phyloP scores from a whole-genome alignment of 2,888 invertebrate genomes.

The Sinelater perroti region DNA sequence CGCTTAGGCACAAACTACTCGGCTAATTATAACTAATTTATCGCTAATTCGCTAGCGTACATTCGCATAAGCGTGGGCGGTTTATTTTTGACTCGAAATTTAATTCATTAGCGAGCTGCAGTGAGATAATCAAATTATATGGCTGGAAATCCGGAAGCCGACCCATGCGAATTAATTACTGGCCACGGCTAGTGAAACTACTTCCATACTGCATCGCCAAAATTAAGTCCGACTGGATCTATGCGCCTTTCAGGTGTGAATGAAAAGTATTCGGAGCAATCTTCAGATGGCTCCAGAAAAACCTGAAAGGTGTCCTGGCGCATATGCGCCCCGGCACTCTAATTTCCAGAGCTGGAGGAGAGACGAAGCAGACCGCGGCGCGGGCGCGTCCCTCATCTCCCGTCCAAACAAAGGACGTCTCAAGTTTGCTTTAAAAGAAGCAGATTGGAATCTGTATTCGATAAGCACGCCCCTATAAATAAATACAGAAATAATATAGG shows the following conservation, averaged over 20 bases:
- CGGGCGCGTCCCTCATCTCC: conserved; percentile 10
- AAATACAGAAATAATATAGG: conserved; percentile 55
- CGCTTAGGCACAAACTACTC: too few relatives aligned
- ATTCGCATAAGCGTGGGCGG: too few relatives aligned
- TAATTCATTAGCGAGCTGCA: too few relatives aligned
- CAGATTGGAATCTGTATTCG: conserved; percentile 48
- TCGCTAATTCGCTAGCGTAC: too few relatives aligned
- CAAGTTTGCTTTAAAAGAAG: conserved; percentile 43
- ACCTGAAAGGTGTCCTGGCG: conserved; percentile 26
- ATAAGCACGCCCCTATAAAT: conserved; percentile 52
- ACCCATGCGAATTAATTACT: too few relatives aligned
- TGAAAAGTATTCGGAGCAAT: conserved; percentile 23
- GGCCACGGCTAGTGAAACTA: too few relatives aligned
- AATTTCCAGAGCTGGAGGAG: too few relatives aligned
- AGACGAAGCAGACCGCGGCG: not conserved
- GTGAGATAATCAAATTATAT: too few relatives aligned
- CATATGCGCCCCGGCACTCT: not conserved
- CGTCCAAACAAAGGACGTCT: conserved; percentile 45
- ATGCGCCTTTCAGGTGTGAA: conserved; percentile 17
- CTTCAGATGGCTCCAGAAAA: conserved; percentile 20
- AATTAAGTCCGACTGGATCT: conserved; percentile 31
- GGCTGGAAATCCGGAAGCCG: too few relatives aligned
- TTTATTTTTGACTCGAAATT: too few relatives aligned
- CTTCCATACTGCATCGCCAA: too few relatives aligned
- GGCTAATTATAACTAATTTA: too few relatives aligned